phyloP scores from a whole-genome alignment of 2,888 invertebrate species.

The Argynnis bischoffii region DNA sequence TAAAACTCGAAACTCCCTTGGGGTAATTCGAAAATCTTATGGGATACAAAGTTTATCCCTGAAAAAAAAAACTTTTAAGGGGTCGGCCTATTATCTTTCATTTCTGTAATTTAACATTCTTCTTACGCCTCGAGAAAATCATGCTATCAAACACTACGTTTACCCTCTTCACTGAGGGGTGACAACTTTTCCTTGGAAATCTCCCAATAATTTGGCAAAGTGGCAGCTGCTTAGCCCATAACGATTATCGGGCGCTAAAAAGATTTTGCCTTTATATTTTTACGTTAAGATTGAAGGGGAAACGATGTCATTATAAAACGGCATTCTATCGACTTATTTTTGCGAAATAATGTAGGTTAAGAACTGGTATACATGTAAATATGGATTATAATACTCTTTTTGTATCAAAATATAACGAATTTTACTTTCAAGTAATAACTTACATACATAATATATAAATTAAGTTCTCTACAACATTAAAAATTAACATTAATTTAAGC shows the following conservation, averaged over 20 bases:
- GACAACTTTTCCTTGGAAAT: constrained; percentile 76
- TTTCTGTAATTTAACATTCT: constrained; percentile 82
- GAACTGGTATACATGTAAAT: neutral
- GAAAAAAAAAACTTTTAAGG: constrained; percentile 68
- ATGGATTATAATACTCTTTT: neutral
- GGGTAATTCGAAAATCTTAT: constrained; percentile 73
- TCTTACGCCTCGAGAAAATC: constrained; percentile 71
- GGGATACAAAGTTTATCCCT: constrained; percentile 71
- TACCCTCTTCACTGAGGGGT: constrained; percentile 66
- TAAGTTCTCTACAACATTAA: too few species aligned
- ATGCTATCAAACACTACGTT: constrained; percentile 76
- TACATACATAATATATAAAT: too few species aligned
- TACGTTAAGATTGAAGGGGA: constrained; percentile 44
- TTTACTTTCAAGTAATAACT: too few species aligned
- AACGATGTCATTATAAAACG: constrained; percentile 30
- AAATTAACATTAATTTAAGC: too few species aligned
- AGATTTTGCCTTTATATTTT: constrained; percentile 55
- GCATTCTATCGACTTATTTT: constrained; percentile 9
- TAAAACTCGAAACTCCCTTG: constrained; percentile 59
- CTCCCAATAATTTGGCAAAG: constrained; percentile 80
- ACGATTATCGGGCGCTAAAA: constrained; percentile 76
- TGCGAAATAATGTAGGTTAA: neutral
- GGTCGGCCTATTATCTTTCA: constrained; percentile 79
- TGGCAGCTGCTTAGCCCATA: constrained; percentile 78
- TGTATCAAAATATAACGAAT: too few species aligned